These are phyloP conservation scores for Pipistrellus nathusii DNA, from an alignment of 2,797 vertebrate genomes.

Conservation along the genomic window DNA sequence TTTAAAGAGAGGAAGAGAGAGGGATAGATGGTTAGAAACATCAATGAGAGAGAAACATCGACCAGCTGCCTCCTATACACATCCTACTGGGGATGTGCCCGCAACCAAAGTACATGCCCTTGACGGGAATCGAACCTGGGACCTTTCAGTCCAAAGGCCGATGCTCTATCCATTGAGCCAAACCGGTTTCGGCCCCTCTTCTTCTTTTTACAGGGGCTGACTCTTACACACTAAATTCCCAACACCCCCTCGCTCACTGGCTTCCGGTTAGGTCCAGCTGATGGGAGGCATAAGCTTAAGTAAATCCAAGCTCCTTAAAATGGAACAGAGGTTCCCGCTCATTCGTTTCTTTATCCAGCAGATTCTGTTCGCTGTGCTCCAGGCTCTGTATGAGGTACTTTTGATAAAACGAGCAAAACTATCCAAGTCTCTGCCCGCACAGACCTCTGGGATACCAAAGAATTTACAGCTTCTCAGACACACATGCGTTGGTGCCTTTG, in stretches of 20 bases:
- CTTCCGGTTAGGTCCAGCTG: not conserved
- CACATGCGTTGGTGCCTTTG: not conserved
- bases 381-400: not conserved
- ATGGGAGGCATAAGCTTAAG: not conserved
- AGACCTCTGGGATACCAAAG: not conserved
- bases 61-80: too few species aligned
- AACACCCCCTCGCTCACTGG: not conserved
- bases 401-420: not conserved
- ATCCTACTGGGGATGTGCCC: too few species aligned
- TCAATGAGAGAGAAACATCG: too few species aligned
- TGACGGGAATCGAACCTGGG: too few species aligned
- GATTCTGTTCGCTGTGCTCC: not conserved
- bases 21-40: too few species aligned
- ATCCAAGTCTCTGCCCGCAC: not conserved
- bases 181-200: not conserved
- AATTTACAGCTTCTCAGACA: constrained; percentile 6
- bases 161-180: too few species aligned
- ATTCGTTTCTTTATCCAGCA: not conserved
- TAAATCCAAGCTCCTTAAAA: not conserved
- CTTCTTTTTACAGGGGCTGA: not conserved
- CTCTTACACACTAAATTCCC: not conserved
- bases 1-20: too few species aligned
- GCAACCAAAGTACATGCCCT: too few species aligned
- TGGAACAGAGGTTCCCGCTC: not conserved
- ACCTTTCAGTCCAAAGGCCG: too few species aligned